Evolutionary conservation across 2,113 vertebrate genomes (phyloP).

Genomic region (Limnothrissa miodon): DNA sequence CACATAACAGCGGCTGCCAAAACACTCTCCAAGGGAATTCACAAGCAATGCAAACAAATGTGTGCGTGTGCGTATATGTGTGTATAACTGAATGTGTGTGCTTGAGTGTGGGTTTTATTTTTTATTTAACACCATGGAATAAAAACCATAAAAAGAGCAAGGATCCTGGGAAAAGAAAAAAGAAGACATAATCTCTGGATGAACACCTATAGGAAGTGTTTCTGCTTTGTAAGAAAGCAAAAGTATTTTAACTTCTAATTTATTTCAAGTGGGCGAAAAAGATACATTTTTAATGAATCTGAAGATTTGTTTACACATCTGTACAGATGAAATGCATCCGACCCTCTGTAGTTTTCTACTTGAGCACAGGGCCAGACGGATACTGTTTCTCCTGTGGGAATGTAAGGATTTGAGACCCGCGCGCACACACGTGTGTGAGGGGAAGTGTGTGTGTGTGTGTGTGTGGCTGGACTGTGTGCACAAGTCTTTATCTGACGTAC

Average conservation of each 20-base stretch:
- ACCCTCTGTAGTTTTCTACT: slow-evolving; percentile 46
- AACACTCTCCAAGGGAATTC: slow-evolving; percentile 44
- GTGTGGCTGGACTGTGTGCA: neutral
- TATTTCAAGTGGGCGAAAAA: slow-evolving; percentile 56
- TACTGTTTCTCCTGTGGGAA: neutral
- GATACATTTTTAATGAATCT: slow-evolving; percentile 51
- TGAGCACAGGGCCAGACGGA: neutral
- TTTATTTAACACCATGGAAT: slow-evolving; percentile 60
- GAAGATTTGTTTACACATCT: slow-evolving; percentile 57
- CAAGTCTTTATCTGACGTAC: neutral
- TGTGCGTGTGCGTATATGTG: slow-evolving; percentile 19
- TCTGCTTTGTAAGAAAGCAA: slow-evolving; percentile 37
- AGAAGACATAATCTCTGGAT: slow-evolving; percentile 31
- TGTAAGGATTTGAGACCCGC: slow-evolving; percentile 11
- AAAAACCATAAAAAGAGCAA: slow-evolving; percentile 39
- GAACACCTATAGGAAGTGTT: slow-evolving; percentile 37
- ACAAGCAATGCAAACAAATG: slow-evolving; percentile 56
- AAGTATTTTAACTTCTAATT: slow-evolving; percentile 68
- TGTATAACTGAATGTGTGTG: slow-evolving; percentile 22
- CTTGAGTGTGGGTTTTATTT: slow-evolving; percentile 49
- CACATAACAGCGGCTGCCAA: slow-evolving; percentile 59
- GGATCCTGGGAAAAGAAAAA: slow-evolving; percentile 27
- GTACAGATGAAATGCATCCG: slow-evolving; percentile 38
- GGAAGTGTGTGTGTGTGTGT: slow-evolving; percentile 1
- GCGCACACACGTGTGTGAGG: slow-evolving; percentile 26